Evolutionary conservation across 2,113 vertebrate genomes (phyloP).

Genomic region (Catharus bicknelli): DNA sequence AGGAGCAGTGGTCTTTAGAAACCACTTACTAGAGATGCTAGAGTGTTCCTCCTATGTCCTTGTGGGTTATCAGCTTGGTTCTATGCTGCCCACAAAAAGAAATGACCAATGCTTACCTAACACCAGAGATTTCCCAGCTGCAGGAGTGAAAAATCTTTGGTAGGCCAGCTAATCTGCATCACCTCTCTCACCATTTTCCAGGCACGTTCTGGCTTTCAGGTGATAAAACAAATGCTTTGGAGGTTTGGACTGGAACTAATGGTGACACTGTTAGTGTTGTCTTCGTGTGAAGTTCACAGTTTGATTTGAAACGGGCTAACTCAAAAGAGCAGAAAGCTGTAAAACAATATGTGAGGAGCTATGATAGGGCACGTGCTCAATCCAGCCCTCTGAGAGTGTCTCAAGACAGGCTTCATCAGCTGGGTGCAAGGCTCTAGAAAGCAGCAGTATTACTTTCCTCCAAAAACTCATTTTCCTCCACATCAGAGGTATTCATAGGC

Average conservation of each 20-base stretch:
- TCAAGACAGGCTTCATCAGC: not conserved
- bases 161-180: conserved; percentile 32
- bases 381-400: not conserved
- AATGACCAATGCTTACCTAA: not conserved
- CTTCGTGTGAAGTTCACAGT: not conserved
- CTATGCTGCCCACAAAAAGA: not conserved
- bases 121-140: not conserved
- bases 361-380: not conserved
- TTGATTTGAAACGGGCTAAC: not conserved
- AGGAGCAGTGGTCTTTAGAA: not conserved
- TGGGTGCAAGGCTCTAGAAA: not conserved
- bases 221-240: conserved; percentile 11
- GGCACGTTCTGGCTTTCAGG: not conserved
- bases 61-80: not conserved
- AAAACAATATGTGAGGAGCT: not conserved
- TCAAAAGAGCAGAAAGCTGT: not conserved
- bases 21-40: not conserved
- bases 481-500: not conserved
- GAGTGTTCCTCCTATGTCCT: not conserved
- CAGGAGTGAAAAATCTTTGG: conserved; percentile 5
- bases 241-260: not conserved
- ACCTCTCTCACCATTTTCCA: conserved; percentile 26
- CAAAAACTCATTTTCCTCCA: not conserved
- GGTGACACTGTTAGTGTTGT: not conserved
- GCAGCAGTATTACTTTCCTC: not conserved